phyloP scores from a whole-genome alignment of 2,888 invertebrate species.

The Chaitophorus viminalis region DNA sequence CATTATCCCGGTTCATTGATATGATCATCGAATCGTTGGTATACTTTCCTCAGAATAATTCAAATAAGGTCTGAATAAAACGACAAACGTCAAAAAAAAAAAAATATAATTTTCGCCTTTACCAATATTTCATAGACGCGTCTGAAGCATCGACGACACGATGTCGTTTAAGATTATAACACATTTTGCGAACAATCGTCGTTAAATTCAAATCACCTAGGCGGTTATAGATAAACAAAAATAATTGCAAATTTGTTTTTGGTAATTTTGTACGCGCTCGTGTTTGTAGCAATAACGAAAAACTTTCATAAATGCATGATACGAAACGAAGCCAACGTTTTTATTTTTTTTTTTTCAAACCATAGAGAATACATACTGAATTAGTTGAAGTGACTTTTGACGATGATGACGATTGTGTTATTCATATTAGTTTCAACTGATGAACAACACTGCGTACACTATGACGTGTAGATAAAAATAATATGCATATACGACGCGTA shows the following conservation, averaged over 20 bases:
- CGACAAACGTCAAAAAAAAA: neutral
- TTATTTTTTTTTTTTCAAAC: neutral
- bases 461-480: neutral
- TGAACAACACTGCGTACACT: neutral
- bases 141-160: neutral
- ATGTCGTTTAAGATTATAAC: neutral
- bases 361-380: neutral
- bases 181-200: neutral
- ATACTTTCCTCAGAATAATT: conserved; percentile 1
- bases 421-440: neutral
- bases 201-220: neutral
- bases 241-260: neutral
- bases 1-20: neutral
- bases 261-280: neutral
- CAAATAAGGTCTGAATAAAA: neutral
- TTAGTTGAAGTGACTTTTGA: too few species aligned
- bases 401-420: neutral
- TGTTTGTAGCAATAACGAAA: neutral
- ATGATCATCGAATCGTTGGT: neutral
- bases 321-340: neutral
- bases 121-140: neutral
- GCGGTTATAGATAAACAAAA: neutral
- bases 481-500: neutral
- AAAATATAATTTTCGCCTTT: conserved; percentile 13
- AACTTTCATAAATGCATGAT: neutral